Evolutionary conservation across 2,113 vertebrate species (phyloP).

Genomic region (Todiramphus saurophagus): DNA sequence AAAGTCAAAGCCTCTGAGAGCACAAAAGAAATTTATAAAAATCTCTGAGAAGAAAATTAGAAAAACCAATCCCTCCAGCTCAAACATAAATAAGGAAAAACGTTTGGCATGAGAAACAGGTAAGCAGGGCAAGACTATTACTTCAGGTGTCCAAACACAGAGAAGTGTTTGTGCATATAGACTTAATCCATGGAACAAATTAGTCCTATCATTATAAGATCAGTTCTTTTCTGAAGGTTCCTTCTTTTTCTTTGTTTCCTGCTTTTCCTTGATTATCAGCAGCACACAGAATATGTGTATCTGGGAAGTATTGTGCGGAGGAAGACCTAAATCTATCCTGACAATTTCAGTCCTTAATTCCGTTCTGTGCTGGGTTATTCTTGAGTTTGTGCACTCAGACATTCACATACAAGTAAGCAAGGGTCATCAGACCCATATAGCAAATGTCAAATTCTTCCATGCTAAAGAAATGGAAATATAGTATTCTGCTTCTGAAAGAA

Average conservation of each 20-base stretch:
- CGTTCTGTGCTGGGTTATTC: not conserved
- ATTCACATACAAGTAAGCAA: not conserved
- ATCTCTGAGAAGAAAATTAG: not conserved
- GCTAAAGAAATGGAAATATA: slow-evolving; percentile 19
- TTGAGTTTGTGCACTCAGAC: not conserved
- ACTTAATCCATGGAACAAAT: not conserved
- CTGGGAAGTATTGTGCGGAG: not conserved
- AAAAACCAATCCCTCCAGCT: not conserved
- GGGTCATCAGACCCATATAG: not conserved
- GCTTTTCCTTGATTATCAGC: not conserved
- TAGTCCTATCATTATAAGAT: not conserved
- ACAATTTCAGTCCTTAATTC: not conserved
- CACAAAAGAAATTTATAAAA: not conserved
- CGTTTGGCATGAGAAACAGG: not conserved
- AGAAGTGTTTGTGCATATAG: not conserved
- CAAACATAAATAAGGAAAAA: not conserved
- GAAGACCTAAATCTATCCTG: not conserved
- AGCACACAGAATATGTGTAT: not conserved
- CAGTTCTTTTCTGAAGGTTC: not conserved
- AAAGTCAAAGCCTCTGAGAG: not conserved
- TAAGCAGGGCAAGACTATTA: not conserved
- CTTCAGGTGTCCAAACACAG: not conserved
- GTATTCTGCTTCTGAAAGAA: not conserved
- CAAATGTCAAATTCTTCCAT: slow-evolving; percentile 49
- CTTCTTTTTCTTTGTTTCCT: not conserved